Base-by-base conservation (phyloP, 2,888 invertebrate species). In the Trissoscelio sp. region DNA sequence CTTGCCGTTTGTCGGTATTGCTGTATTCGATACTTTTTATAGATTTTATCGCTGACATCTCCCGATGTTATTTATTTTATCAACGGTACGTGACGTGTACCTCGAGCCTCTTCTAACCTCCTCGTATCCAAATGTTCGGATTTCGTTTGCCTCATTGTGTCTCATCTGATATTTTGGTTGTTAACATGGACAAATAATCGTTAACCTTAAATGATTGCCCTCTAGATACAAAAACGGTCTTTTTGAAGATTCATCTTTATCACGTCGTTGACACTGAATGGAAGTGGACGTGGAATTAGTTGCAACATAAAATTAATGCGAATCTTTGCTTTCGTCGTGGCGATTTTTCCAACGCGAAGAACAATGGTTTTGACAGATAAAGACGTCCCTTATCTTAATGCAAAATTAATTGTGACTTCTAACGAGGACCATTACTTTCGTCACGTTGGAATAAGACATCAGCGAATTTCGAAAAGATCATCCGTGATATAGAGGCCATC, bases 11-110 rank as follows among this genome's bases (percentile, higher is more conserved):
- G 83, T 83, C 83, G 83, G 83, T 81, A 81, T 83, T 77, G 78
- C 70, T 60, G 81, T 81, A 83, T 81, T 83, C 81, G 79, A 83
- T 83, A 83, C 83, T 83, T 83, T 79, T 83, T 81, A 83, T 81
- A 83, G 83, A 83, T 81, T 81, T 70, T 83, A 83, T 83, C 83
- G 67, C 79, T 46, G 67, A 46, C 80, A 66, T 75, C 70, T 81
- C 62, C 24, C 79, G 75, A 79, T 79, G 83, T 83, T 81, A 75
- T 83, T 83, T 81, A 81, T 81, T 83, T 83, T 81, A 83, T 83
- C 79, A 78, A 39, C 72, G 51, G 39, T 83, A 83, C 83, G 83
- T 83, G 83, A 83, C 75, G 62, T 72, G 51, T 60, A 74, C 57
- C 20, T 58, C 64, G 39, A 79, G 62, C 60, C 75, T 66, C 18